A percentile compares a stretch with the other conserved stretches of the same genome.
These are phyloP conservation scores for Drosophila meridiana DNA, from an alignment of 2,888 invertebrate species.

Conservation along the genomic window DNA sequence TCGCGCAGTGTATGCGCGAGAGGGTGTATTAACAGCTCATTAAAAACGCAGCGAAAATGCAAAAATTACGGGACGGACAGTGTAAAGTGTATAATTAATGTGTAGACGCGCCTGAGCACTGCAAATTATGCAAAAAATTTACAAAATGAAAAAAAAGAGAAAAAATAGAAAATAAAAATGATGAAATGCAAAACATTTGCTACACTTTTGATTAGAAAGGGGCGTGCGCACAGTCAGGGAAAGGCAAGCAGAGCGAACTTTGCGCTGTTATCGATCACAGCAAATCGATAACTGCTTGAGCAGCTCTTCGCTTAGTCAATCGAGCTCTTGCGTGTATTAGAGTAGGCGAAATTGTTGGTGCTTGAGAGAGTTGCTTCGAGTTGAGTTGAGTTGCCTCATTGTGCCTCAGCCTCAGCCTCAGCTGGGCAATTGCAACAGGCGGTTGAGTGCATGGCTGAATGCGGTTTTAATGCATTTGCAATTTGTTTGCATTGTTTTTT, in stretches of 20 bases:
- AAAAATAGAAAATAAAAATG: background rate
- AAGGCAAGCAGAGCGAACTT: background rate
- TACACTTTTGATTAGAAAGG: slow-evolving; percentile 47
- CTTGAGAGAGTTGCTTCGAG: slow-evolving; percentile 34
- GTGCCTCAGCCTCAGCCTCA: slow-evolving; percentile 7
- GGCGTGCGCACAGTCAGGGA: too few species aligned
- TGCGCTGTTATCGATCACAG: background rate
- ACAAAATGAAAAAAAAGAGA: background rate
- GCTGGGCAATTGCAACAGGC: slow-evolving; percentile 58
- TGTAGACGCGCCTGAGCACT: slow-evolving; percentile 48
- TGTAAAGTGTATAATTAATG: slow-evolving; percentile 81
- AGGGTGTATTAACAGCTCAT: slow-evolving; percentile 76
- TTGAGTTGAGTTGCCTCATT: slow-evolving; percentile 18
- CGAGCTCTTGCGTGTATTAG: slow-evolving; percentile 22
- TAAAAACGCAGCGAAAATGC: slow-evolving; percentile 68
- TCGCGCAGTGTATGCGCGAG: slow-evolving; percentile 27
- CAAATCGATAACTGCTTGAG: background rate
- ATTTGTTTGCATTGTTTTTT: slow-evolving; percentile 33
- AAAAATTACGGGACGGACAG: slow-evolving; percentile 15
- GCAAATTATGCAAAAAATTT: slow-evolving; percentile 1
- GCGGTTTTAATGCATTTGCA: slow-evolving; percentile 45
- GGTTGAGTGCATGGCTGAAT: slow-evolving; percentile 53
- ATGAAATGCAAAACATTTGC: slow-evolving; percentile 37
- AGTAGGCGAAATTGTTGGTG: slow-evolving; percentile 41
- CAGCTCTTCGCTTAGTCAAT: background rate